Conservation (phyloP, 2,888 invertebrate genomes). For the Caenorhabditis doughertyi region DNA sequence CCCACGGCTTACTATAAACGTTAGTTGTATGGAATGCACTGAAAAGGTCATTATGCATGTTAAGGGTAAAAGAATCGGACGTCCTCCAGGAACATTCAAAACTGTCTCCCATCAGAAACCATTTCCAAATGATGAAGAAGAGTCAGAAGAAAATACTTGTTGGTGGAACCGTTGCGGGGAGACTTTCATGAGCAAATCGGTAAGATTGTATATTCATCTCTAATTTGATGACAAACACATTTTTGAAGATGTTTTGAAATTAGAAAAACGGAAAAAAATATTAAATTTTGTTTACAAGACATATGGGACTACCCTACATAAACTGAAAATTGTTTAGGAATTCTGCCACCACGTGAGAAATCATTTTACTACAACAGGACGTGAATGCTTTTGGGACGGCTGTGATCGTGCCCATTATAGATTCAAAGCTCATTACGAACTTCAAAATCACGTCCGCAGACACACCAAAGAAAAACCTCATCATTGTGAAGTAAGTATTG, state of each 20-base stretch:
- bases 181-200: too few species aligned
- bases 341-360: conserved; percentile 65
- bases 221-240: too few species aligned
- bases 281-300: too few species aligned
- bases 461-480: conserved; percentile 99
- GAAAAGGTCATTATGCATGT: conserved; percentile 1
- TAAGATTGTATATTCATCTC: too few species aligned
- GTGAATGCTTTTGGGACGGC: conserved; percentile 55
- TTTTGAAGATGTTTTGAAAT: too few species aligned
- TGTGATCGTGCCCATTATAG: conserved; percentile 59
- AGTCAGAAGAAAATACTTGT: too few species aligned
- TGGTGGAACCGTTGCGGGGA: too few species aligned
- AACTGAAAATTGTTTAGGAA: conserved; percentile 36
- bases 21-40: background rate
- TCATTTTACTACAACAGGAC: conserved; percentile 30
- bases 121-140: background rate
- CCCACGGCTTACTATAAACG: conserved; percentile 30
- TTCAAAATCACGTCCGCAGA: conserved; percentile 97
- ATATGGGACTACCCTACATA: background rate
- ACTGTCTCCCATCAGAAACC: background rate
- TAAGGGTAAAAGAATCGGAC: conserved; percentile 68
- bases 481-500: conserved; percentile 92
- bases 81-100: conserved; percentile 67
- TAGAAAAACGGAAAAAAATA: too few species aligned
- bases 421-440: conserved; percentile 96